Conservation (phyloP, 2,113 vertebrate species). For the Oryzias woworae region DNA sequence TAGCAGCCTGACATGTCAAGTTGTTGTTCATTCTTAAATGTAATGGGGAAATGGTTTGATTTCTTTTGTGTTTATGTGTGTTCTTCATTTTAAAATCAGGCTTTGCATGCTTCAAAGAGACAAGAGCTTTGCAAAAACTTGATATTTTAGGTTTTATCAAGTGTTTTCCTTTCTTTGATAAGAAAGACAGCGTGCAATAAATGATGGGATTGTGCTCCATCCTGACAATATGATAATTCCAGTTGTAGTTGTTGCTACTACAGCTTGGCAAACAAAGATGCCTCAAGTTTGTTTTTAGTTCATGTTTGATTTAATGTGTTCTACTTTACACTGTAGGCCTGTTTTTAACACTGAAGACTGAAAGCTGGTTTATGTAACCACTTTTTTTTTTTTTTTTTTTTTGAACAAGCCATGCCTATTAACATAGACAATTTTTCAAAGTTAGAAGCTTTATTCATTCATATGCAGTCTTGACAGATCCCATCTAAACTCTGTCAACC, state of each 20-base stretch:
- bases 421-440: not conserved
- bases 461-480: too few relatives aligned
- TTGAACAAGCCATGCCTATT: not conserved
- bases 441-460: too few relatives aligned
- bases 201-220: constrained; percentile 9
- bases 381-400: not conserved
- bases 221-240: constrained; percentile 14
- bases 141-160: not conserved
- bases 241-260: constrained; percentile 13
- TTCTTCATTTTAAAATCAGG: not conserved
- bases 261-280: constrained; percentile 30
- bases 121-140: not conserved
- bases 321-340: not conserved
- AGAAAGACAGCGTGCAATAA: constrained; percentile 50
- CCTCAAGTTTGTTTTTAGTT: constrained; percentile 42
- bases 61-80: not conserved
- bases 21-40: too few relatives aligned
- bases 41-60: not conserved
- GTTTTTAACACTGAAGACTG: not conserved
- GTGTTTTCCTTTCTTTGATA: constrained; percentile 1
- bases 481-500: too few relatives aligned
- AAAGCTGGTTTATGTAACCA: not conserved
- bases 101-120: constrained; percentile 2
- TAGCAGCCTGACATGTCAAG: too few relatives aligned
- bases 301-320: constrained; percentile 4